A percentile compares a stretch with the other conserved stretches of the same genome.
These are phyloP conservation scores for Sebastiscus albofasciatus DNA, from an alignment of 2,797 vertebrate species.

Conservation along the genomic window DNA sequence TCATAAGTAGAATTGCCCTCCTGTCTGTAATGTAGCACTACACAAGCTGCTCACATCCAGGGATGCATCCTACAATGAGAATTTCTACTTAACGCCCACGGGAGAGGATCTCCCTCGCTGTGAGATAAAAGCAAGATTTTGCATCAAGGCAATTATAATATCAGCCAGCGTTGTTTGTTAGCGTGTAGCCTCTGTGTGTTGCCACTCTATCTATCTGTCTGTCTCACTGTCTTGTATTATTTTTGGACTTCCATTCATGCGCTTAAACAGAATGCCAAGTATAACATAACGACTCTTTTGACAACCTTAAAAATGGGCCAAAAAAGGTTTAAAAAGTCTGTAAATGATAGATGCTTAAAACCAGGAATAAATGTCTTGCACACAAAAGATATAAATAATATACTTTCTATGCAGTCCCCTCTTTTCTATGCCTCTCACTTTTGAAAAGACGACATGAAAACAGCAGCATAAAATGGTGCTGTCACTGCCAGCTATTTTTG, in stretches of 20 bases:
- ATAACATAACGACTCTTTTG: not conserved
- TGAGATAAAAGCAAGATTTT: conserved; percentile 37
- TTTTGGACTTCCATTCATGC: not conserved
- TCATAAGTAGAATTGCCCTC: conserved; percentile 19
- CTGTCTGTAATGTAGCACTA: conserved; percentile 24
- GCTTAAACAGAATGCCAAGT: not conserved
- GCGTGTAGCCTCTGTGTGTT: not conserved
- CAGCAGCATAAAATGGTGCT: conserved; percentile 2
- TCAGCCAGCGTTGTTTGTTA: conserved; percentile 13
- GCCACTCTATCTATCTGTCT: not conserved
- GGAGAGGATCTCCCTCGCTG: conserved; percentile 31
- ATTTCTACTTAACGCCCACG: conserved; percentile 16
- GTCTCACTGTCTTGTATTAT: not conserved
- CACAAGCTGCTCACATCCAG: conserved; percentile 30
- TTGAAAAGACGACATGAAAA: conserved; percentile 26
- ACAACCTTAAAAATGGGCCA: not conserved
- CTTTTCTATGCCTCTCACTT: not conserved
- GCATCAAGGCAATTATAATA: conserved; percentile 52
- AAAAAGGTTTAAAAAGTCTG: not conserved
- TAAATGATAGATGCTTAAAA: not conserved
- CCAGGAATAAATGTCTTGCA: not conserved
- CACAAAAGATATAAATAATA: not conserved
- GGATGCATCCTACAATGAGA: conserved; percentile 5
- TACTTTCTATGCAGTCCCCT: not conserved
- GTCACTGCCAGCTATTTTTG: conserved; percentile 48